These are phyloP conservation scores for Unio pictorum DNA, from an alignment of 2,888 invertebrate species.

Conservation along the genomic window DNA sequence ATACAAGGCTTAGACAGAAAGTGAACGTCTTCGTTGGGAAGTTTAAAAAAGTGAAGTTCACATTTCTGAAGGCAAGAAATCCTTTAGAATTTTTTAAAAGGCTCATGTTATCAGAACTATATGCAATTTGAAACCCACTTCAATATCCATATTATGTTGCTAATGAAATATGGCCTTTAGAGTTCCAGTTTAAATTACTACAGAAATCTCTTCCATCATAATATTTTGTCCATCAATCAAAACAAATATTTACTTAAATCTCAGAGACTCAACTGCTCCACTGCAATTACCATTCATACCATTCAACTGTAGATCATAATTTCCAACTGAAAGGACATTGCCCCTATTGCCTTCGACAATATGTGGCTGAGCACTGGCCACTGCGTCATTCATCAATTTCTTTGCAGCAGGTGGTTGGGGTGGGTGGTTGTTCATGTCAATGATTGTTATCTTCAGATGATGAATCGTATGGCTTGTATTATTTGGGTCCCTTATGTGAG, in stretches of 20 bases:
- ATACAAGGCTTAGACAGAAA: too few species aligned
- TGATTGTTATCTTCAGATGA: constrained; percentile 84
- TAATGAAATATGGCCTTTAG: too few species aligned
- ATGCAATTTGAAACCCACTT: too few species aligned
- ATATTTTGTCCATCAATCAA: background rate
- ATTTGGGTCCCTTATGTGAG: constrained; percentile 87
- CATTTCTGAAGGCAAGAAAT: too few species aligned
- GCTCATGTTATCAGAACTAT: too few species aligned
- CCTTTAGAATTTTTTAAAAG: too few species aligned
- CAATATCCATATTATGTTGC: too few species aligned
- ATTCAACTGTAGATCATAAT: constrained; percentile 68
- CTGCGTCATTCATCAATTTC: constrained; percentile 88
- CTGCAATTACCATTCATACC: constrained; percentile 46
- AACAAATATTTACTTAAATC: background rate
- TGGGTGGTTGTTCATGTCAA: constrained; percentile 86
- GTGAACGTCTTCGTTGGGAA: too few species aligned
- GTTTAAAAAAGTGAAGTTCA: too few species aligned
- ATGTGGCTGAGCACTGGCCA: constrained; percentile 75
- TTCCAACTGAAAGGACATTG: constrained; percentile 63
- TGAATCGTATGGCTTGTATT: constrained; percentile 82
- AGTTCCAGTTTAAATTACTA: too few species aligned
- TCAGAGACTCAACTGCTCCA: background rate
- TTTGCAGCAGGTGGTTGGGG: constrained; percentile 87
- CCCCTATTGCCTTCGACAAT: constrained; percentile 53
- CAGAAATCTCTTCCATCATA: too few species aligned